Conservation (phyloP, 2,888 invertebrate species). For the Deroplatys truncata region DNA sequence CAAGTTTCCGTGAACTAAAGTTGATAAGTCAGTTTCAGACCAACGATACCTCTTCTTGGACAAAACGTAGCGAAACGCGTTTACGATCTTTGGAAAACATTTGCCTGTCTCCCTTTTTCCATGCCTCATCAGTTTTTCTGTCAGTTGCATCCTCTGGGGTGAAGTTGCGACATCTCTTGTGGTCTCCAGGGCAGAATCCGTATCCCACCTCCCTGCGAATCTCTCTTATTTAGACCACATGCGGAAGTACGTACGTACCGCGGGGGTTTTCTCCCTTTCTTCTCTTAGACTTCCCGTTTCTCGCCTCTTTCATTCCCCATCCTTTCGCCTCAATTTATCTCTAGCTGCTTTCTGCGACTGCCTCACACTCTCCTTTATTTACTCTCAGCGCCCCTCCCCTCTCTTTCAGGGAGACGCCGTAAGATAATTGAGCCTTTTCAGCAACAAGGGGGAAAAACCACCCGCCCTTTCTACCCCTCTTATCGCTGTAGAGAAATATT, state of each 20-base stretch:
- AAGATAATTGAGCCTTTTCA: conserved; percentile 12
- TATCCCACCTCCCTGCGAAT: neutral
- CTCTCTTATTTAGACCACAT: neutral
- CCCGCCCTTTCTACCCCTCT: neutral
- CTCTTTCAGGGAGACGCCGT: neutral
- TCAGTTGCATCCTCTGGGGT: neutral
- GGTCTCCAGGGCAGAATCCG: neutral
- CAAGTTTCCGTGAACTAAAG: no score
- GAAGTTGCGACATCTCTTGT: neutral
- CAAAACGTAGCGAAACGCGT: neutral
- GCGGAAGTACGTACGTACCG: neutral
- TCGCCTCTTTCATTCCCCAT: neutral
- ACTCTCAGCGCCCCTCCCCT: neutral
- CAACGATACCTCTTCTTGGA: neutral
- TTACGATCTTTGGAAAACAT: neutral
- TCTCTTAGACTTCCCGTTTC: neutral
- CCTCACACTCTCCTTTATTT: conserved; percentile 4
- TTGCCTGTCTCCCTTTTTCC: neutral
- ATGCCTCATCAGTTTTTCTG: neutral
- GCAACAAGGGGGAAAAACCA: neutral
- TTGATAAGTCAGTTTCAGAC: no score
- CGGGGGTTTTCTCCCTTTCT: neutral
- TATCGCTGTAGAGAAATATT: neutral
- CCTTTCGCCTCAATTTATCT: conserved; percentile 4
- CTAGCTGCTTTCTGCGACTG: neutral